phyloP scores from a whole-genome alignment of 2,888 invertebrate species.

The Eristalinus sepulchralis region DNA sequence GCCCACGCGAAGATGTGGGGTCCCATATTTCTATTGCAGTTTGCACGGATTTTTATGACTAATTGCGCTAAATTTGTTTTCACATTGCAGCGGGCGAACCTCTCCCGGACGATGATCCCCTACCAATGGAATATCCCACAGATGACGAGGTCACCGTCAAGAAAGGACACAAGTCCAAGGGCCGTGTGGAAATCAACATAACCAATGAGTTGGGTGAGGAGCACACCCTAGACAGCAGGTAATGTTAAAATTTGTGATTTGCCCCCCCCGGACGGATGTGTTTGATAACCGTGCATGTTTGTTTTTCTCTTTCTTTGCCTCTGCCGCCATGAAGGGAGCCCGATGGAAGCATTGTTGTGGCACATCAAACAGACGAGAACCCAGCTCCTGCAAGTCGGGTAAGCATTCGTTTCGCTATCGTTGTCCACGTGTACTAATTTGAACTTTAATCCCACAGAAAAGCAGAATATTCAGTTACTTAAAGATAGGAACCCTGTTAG shows the following conservation, averaged over 20 bases:
- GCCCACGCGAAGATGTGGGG: constrained; percentile 10
- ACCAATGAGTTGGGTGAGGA: constrained; percentile 80
- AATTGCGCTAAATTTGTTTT: background rate
- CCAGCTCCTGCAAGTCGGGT: background rate
- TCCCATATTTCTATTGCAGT: background rate
- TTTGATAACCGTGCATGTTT: background rate
- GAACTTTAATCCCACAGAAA: background rate
- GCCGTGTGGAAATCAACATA: constrained; percentile 78
- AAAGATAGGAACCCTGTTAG: constrained; percentile 83
- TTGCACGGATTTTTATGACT: background rate
- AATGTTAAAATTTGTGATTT: constrained; percentile 60
- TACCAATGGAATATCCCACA: constrained; percentile 77
- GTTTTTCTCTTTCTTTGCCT: background rate
- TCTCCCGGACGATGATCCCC: constrained; percentile 76
- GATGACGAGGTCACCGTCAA: constrained; percentile 70
- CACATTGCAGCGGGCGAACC: constrained; percentile 58
- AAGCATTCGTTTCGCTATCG: background rate
- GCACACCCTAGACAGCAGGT: constrained; percentile 78
- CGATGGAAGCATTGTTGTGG: constrained; percentile 77
- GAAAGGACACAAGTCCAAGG: constrained; percentile 68
- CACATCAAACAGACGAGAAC: constrained; percentile 73
- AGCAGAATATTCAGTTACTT: constrained; percentile 73
- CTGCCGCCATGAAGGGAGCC: constrained; percentile 73
- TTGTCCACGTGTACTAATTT: background rate
- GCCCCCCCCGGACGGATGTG: background rate